Base-by-base conservation (phyloP, 2,888 invertebrate species). In the Steinernema carpocapsae region DNA sequence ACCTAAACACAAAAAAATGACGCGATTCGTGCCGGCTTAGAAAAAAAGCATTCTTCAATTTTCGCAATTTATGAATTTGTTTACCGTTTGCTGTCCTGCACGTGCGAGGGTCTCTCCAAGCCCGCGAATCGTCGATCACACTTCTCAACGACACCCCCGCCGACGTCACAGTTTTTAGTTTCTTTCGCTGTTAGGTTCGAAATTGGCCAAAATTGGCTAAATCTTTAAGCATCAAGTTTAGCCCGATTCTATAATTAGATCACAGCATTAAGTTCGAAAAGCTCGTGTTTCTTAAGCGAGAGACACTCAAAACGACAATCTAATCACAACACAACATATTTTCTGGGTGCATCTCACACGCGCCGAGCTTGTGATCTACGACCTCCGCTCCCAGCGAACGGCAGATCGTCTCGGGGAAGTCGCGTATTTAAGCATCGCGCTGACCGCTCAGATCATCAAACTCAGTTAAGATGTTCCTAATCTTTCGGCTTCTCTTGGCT, bases 141-240 rank as follows among this genome's bases (percentile, higher is more conserved):
- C 7, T 22, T 19, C 24, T 24, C 19, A 52, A 52, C 64, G 56
- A 56, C 56, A 26, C 24, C 3, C 1, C 26, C 64, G 32, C 32
- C n/a, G 29, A 64, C 64, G 64, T 64, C 64, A 64, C 64, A 64
- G 64, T 64, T 64, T 64, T 64, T 64, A 64, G 64, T 64, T 29
- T 64, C 19, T 29, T 17, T 6, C 26, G n/a, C 22, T 12, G 26
- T 12, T 3, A 56, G 14, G 22, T 19, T n/a, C 19, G 19, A 51
- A 10, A 56, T 19, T 12, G 17, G 51, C 51, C 51, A n/a, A 56
- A 56, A 22, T 56, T 26, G 4, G 17, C 29, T 17, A 17, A n/a
- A n/a, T 17, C 2, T 32, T 2, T n/a, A 2, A 7, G 14, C 3
- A 64, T 6, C 22, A 64, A 10, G 37, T 10, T 37, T 37, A 37